These are phyloP conservation scores for Orthosia incerta DNA, from an alignment of 2,888 invertebrate genomes.

Conservation along the genomic window DNA sequence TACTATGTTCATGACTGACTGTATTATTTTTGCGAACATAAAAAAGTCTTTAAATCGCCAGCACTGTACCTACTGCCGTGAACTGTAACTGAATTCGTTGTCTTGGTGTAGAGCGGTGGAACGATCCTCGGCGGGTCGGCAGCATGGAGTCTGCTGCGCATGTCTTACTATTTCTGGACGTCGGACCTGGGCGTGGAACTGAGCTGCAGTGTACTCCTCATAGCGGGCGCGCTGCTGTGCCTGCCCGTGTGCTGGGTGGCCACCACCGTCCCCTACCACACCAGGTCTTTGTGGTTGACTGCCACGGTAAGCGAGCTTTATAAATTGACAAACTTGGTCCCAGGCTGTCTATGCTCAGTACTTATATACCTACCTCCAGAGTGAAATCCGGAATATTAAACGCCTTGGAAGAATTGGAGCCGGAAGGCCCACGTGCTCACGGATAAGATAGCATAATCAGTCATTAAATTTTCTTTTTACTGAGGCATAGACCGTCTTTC, in stretches of 20 bases:
- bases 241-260: constrained; percentile 86
- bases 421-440: no score
- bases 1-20: no score
- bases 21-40: no score
- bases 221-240: constrained; percentile 83
- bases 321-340: neutral
- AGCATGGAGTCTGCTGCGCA: constrained; percentile 82
- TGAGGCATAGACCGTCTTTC: no score
- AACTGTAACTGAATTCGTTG: neutral
- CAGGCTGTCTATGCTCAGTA: neutral
- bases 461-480: no score
- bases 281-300: constrained; percentile 76
- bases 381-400: neutral
- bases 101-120: constrained; percentile 80
- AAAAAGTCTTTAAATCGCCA: no score
- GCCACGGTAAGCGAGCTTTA: constrained; percentile 73
- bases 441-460: no score
- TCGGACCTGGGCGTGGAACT: constrained; percentile 85
- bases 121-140: constrained; percentile 82
- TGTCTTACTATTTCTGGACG: constrained; percentile 88
- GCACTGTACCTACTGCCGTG: no score
- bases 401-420: neutral
- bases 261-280: constrained; percentile 83
- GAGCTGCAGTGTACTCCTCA: constrained; percentile 76
- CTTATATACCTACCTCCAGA: neutral